Conservation (phyloP, 2,888 invertebrate species). For the Mimumesa dahlbomi region DNA sequence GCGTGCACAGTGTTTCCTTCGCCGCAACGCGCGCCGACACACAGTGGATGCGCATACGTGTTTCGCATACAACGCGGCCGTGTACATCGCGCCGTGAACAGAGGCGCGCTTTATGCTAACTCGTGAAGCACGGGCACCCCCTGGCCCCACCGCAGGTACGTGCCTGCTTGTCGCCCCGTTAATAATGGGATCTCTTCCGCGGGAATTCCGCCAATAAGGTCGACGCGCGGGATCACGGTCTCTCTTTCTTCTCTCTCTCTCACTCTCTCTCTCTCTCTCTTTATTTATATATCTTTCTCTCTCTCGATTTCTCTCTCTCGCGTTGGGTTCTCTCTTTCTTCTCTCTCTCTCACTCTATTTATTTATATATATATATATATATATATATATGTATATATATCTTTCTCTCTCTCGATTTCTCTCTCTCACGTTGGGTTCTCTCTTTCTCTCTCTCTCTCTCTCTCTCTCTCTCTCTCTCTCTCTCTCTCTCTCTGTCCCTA, state of each 20-base stretch:
- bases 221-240: conserved; percentile 46
- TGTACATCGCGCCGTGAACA: not conserved
- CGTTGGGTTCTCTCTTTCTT: not conserved
- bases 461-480: too few species aligned
- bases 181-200: conserved; percentile 55
- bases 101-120: conserved; percentile 30
- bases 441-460: conserved; percentile 18
- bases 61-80: not conserved
- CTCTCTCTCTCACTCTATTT: not conserved
- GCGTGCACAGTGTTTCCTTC: not conserved
- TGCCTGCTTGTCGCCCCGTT: conserved; percentile 54
- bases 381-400: too few species aligned
- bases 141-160: conserved; percentile 27
- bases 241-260: not conserved
- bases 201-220: conserved; percentile 56
- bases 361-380: too few species aligned
- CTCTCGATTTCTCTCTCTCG: conserved; percentile 16
- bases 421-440: too few species aligned
- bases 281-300: too few species aligned
- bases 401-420: too few species aligned
- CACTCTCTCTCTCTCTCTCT: too few species aligned
- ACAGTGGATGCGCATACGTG: not conserved
- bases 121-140: conserved; percentile 35
- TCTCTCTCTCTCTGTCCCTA: conserved; percentile 19
- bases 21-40: not conserved